These are phyloP conservation scores for Abramis brama DNA, from an alignment of 2,113 vertebrate genomes.

Conservation along the genomic window DNA sequence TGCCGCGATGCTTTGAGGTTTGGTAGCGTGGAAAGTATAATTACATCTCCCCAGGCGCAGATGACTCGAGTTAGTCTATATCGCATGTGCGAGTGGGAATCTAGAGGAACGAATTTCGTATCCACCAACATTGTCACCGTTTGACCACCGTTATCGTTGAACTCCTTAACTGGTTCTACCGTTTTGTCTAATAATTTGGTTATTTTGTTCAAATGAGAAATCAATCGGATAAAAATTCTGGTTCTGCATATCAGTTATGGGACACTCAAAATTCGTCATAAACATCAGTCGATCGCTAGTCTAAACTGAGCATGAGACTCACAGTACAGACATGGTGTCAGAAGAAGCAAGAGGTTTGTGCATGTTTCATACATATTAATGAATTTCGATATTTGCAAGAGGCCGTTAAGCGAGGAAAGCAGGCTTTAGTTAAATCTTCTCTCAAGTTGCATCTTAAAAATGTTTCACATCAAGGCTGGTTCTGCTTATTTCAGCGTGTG, in stretches of 20 bases:
- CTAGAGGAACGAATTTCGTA: conserved; percentile 6
- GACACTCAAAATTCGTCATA: background rate
- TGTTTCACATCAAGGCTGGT: background rate
- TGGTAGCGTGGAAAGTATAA: conserved; percentile 39
- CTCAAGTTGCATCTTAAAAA: background rate
- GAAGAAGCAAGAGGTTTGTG: background rate
- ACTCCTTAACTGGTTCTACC: background rate
- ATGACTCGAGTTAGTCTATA: conserved; percentile 45
- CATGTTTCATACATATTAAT: conserved; percentile 19
- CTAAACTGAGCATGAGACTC: background rate
- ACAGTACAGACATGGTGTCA: background rate
- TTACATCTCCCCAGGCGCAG: conserved; percentile 46
- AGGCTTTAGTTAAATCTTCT: conserved; percentile 14
- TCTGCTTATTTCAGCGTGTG: background rate
- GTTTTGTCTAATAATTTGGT: background rate
- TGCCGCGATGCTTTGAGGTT: conserved; percentile 27
- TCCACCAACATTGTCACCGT: background rate
- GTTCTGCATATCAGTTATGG: background rate
- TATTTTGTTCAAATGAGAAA: background rate
- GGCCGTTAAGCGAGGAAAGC: background rate
- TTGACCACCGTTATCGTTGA: background rate
- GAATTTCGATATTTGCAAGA: background rate
- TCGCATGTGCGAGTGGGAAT: conserved; percentile 32
- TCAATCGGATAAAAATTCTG: background rate
- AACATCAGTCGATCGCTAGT: too few species aligned